Conservation (phyloP, 2,797 vertebrate genomes). For the Lutjanus argentimaculatus region DNA sequence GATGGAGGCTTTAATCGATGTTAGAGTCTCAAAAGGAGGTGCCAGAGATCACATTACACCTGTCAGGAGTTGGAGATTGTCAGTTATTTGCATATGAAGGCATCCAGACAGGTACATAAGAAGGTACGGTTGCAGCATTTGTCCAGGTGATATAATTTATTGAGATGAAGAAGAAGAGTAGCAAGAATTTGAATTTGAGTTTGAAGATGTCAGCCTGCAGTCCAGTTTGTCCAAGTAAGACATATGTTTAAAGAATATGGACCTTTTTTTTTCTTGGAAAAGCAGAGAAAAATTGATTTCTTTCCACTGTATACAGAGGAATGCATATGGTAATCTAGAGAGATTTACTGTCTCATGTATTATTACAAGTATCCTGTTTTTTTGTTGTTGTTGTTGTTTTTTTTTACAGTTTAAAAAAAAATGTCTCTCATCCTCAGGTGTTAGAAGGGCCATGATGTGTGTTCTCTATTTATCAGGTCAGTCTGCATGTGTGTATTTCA, state of each 20-base stretch:
- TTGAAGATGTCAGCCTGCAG: conserved; percentile 6
- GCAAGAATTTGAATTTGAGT: not conserved
- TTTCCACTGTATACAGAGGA: too few relatives aligned
- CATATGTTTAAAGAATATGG: not conserved
- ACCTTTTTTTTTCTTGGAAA: not conserved
- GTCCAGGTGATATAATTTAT: too few relatives aligned
- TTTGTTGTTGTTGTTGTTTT: too few relatives aligned
- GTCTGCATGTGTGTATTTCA: not conserved
- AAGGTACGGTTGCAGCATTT: too few relatives aligned
- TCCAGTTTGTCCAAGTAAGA: not conserved
- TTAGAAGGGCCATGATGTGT: not conserved
- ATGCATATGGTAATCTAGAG: too few relatives aligned
- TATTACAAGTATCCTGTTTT: too few relatives aligned
- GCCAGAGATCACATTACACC: not conserved
- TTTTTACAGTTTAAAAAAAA: too few relatives aligned
- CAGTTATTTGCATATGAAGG: not conserved
- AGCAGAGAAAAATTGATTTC: not conserved
- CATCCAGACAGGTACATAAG: too few relatives aligned
- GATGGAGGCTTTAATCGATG: not conserved
- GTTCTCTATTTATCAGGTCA: conserved; percentile 37
- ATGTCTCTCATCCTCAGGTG: conserved; percentile 10
- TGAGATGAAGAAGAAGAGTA: too few relatives aligned
- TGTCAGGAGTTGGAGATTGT: not conserved
- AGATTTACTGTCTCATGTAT: too few relatives aligned
- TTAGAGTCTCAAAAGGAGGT: not conserved